Percentiles rank a stretch among this genome's conserved stretches.
These are phyloP conservation scores for Vanacampus margaritifer DNA, from an alignment of 2,113 vertebrate species.

Conservation along the genomic window DNA sequence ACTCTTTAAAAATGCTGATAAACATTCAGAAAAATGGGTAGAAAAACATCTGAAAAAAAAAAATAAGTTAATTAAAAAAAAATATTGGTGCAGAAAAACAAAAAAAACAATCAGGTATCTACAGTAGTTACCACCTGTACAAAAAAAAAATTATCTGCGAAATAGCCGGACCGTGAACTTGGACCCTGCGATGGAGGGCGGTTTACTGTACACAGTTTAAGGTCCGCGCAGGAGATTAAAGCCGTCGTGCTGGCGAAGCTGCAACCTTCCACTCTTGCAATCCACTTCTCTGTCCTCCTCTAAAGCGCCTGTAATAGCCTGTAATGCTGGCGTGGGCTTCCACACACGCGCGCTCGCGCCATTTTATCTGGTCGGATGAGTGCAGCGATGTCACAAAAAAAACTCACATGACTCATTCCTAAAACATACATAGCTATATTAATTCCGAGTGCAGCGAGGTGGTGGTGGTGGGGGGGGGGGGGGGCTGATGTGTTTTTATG, in stretches of 20 bases:
- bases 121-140: no score
- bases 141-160: no score
- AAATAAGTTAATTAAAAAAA: no score
- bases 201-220: constrained; percentile 16
- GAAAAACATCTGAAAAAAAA: no score
- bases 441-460: constrained; percentile 43
- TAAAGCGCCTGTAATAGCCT: constrained; percentile 4
- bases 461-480: no score
- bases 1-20: no score
- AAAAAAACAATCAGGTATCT: no score
- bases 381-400: constrained; percentile 16
- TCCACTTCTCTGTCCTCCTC: neutral
- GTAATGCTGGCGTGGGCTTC: constrained; percentile 7
- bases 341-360: neutral
- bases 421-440: constrained; percentile 29
- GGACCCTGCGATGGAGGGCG: constrained; percentile 5
- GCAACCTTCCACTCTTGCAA: constrained; percentile 9
- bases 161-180: no score
- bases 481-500: constrained; percentile 7
- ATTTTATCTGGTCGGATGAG: constrained; percentile 19
- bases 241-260: constrained; percentile 31
- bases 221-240: constrained; percentile 38
- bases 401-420: neutral
- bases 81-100: no score
- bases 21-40: no score